These are phyloP conservation scores for Gallinago nigripennis DNA, from an alignment of 2,797 vertebrate genomes.

Conservation along the genomic window DNA sequence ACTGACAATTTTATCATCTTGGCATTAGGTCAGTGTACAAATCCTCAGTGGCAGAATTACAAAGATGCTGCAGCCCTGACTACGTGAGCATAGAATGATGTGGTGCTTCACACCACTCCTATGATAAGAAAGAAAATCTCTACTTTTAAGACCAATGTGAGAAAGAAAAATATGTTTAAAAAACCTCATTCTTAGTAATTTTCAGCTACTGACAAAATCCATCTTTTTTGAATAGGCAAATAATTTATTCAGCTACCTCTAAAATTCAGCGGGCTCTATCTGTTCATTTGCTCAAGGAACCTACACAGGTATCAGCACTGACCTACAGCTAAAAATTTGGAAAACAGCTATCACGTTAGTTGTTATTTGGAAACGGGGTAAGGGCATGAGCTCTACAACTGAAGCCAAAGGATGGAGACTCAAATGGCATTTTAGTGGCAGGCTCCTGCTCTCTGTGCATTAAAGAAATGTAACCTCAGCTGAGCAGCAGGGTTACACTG, in stretches of 20 bases:
- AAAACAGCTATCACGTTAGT: neutral
- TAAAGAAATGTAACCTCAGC: conserved; percentile 7
- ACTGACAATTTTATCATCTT: neutral
- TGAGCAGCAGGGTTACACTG: neutral
- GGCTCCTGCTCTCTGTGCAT: neutral
- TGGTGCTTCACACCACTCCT: neutral
- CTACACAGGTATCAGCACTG: neutral
- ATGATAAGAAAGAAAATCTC: neutral
- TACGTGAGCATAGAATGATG: accelerated
- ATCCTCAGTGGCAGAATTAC: neutral
- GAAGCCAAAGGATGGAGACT: conserved; percentile 1
- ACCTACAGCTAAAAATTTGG: neutral
- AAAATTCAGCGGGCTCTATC: neutral
- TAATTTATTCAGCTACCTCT: neutral
- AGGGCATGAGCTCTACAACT: neutral
- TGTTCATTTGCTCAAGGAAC: neutral
- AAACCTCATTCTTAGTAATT: neutral
- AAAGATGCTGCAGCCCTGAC: neutral
- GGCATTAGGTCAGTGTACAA: neutral
- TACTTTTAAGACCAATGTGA: neutral
- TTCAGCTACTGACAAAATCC: neutral
- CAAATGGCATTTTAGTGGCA: neutral
- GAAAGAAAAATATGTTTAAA: neutral
- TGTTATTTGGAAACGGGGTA: neutral
- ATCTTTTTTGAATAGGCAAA: neutral